phyloP scores from a whole-genome alignment of 1,140 invertebrate genomes.

The Bradysia coprophila region DNA sequence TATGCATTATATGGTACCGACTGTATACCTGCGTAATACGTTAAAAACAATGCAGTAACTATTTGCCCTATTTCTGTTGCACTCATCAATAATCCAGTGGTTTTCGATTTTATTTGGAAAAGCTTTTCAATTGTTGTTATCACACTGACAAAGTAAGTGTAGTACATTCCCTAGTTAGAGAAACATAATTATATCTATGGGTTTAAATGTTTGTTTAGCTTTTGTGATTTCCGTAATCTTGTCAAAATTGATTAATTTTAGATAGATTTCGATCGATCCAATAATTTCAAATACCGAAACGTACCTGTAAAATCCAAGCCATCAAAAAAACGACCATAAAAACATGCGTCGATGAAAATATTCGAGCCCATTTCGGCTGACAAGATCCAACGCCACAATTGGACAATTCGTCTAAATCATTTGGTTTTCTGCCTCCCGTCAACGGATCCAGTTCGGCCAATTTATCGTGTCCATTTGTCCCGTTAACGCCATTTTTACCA shows the following conservation, averaged over 20 bases:
- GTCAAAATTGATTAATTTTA: not conserved
- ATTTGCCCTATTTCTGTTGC: constrained; percentile 93
- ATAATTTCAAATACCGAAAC: not conserved
- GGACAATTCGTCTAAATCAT: constrained; percentile 13
- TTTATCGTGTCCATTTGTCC: not conserved
- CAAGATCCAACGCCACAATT: constrained; percentile 51
- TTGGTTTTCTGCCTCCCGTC: not conserved
- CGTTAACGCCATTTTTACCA: not conserved
- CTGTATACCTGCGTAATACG: constrained; percentile 87
- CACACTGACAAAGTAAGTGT: constrained; percentile 89
- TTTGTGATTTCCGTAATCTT: not conserved
- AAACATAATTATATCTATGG: not conserved
- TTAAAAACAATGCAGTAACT: constrained; percentile 67
- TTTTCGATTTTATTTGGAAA: constrained; percentile 88
- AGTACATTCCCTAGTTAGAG: constrained; percentile 48
- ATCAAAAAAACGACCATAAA: constrained; percentile 77
- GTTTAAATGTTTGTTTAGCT: not conserved
- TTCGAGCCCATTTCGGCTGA: constrained; percentile 47
- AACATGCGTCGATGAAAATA: constrained; percentile 71
- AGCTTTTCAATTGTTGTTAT: constrained; percentile 95
- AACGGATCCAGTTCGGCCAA: not conserved
- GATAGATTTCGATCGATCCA: too few species aligned
- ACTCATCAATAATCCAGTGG: constrained; percentile 81
- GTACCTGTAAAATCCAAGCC: constrained; percentile 68
- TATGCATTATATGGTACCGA: too few species aligned